Percentiles rank a stretch among this genome's conserved stretches.
These are phyloP conservation scores for Catocala nupta DNA, from an alignment of 2,888 invertebrate genomes.

Conservation along the genomic window DNA sequence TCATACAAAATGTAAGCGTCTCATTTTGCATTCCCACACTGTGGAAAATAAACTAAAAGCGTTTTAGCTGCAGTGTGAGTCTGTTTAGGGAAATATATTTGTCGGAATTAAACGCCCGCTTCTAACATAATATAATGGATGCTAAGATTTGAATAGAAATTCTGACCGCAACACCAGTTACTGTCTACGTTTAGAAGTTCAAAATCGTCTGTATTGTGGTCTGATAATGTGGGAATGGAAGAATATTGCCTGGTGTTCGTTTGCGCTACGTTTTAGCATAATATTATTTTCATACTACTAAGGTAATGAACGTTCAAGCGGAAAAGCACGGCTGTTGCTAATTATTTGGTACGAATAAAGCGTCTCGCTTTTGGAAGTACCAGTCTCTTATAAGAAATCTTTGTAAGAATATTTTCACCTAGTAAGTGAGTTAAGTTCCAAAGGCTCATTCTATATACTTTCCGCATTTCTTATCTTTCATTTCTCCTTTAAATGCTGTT, in stretches of 20 bases:
- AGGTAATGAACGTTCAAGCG: too few species aligned
- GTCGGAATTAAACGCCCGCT: constrained; percentile 34
- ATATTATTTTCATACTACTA: too few species aligned
- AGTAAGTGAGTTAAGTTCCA: too few species aligned
- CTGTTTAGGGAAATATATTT: constrained; percentile 36
- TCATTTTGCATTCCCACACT: constrained; percentile 31
- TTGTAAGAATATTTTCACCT: too few species aligned
- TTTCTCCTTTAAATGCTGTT: too few species aligned
- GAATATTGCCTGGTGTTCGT: neutral
- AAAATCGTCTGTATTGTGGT: constrained; percentile 10
- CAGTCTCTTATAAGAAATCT: too few species aligned
- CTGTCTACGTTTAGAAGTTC: constrained; percentile 9
- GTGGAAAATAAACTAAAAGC: constrained; percentile 34
- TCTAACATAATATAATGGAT: constrained; percentile 17
- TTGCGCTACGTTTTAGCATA: neutral
- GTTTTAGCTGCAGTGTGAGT: constrained; percentile 27
- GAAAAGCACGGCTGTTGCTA: too few species aligned
- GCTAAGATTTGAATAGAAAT: constrained; percentile 37
- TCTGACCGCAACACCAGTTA: constrained; percentile 20
- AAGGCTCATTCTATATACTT: too few species aligned
- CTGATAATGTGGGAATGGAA: constrained; percentile 3
- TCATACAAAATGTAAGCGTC: constrained; percentile 16
- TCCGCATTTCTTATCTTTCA: too few species aligned
- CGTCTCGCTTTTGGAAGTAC: too few species aligned
- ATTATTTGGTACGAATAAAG: too few species aligned